A percentile compares a stretch with the other conserved stretches of the same genome.
These are phyloP conservation scores for Oostethus manadensis DNA, from an alignment of 2,113 vertebrate genomes.

Conservation along the genomic window DNA sequence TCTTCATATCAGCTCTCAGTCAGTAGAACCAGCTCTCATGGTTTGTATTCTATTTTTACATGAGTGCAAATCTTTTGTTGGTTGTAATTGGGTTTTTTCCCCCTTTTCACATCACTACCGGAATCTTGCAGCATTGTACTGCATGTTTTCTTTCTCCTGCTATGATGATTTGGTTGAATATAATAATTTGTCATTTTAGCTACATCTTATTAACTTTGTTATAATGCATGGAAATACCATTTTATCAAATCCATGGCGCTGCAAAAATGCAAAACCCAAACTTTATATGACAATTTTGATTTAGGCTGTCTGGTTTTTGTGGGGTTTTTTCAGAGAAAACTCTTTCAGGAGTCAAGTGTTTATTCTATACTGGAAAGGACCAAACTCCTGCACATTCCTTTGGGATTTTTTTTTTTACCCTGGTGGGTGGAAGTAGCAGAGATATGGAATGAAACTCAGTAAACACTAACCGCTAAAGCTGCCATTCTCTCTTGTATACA, in stretches of 20 bases:
- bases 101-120: constrained; percentile 20
- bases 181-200: background rate
- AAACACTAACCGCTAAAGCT: constrained; percentile 30
- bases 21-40: constrained; percentile 49
- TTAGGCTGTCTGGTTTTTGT: background rate
- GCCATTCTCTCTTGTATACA: constrained; percentile 35
- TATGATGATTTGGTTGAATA: constrained; percentile 16
- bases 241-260: constrained; percentile 13
- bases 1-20: constrained; percentile 30
- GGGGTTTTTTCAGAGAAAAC: constrained; percentile 23
- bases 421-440: constrained; percentile 19
- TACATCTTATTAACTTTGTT: no score
- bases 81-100: constrained; percentile 23
- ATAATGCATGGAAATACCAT: background rate
- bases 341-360: constrained; percentile 12
- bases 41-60: constrained; percentile 45
- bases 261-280: constrained; percentile 18
- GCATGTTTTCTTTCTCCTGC: constrained; percentile 8
- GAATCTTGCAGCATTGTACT: constrained; percentile 29
- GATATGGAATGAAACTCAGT: constrained; percentile 31
- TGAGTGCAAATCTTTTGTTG: constrained; percentile 37
- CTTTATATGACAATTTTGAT: constrained; percentile 19
- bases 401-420: constrained; percentile 32
- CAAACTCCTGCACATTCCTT: constrained; percentile 43
- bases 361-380: no score